Percentiles rank a stretch among this genome's conserved stretches.
These are phyloP conservation scores for Prochilodus magdalenae DNA, from an alignment of 2,113 vertebrate species.

Conservation along the genomic window DNA sequence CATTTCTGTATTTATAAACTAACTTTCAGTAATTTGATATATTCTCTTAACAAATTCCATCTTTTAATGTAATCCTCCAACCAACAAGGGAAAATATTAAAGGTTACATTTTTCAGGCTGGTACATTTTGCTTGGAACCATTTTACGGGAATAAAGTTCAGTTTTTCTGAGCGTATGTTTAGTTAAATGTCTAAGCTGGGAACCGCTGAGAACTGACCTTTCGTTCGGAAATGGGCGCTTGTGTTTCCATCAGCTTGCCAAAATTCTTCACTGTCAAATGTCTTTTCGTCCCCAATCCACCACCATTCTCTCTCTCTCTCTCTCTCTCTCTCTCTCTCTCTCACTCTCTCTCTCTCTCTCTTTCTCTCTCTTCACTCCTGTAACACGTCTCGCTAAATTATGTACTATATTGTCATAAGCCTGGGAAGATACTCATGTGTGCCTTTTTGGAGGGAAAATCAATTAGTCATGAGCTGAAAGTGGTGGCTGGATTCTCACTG, in stretches of 20 bases:
- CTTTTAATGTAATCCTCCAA: not conserved
- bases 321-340: conserved; percentile 4
- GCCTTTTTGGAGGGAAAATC: conserved; percentile 43
- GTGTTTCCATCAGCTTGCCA: conserved; percentile 39
- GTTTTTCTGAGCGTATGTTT: not conserved
- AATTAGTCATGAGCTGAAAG: conserved; percentile 44
- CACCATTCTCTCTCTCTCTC: conserved; percentile 10
- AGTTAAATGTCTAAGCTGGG: conserved; percentile 15
- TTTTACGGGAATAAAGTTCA: not conserved
- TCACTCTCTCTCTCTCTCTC: conserved; percentile 16
- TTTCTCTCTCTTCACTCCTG: conserved; percentile 35
- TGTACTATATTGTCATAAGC: conserved; percentile 33
- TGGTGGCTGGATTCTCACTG: conserved; percentile 43
- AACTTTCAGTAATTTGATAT: not conserved
- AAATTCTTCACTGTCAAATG: conserved; percentile 35
- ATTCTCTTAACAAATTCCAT: not conserved
- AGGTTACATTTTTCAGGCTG: not conserved
- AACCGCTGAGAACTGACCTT: conserved; percentile 5
- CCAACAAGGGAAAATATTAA: not conserved
- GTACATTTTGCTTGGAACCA: not conserved
- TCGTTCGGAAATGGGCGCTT: conserved; percentile 16
- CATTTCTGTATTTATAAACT: not conserved
- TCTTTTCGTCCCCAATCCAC: conserved; percentile 16
- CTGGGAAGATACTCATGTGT: conserved; percentile 36
- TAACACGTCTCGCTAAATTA: conserved; percentile 32